These are phyloP conservation scores for Erpetoichthys calabaricus DNA, from an alignment of 2,797 vertebrate species.

Conservation along the genomic window DNA sequence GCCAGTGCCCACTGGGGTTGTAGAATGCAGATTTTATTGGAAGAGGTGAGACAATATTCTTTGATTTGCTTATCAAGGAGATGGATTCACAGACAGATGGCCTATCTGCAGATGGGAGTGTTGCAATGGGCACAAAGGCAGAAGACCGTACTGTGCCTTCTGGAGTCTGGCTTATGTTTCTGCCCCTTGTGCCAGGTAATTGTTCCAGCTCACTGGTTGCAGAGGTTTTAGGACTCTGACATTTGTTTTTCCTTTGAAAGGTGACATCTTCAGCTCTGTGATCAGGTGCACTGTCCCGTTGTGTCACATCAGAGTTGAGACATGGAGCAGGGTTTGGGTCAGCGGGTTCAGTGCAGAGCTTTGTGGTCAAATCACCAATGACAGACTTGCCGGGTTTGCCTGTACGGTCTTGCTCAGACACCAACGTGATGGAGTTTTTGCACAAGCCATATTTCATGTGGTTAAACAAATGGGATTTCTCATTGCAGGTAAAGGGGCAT, in stretches of 20 bases:
- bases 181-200: conserved; percentile 19
- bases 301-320: conserved; percentile 28
- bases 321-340: conserved; percentile 29
- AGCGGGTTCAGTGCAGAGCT: conserved; percentile 27
- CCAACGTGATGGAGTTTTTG: conserved; percentile 87
- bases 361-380: conserved; percentile 32
- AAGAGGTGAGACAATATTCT: conserved; percentile 39
- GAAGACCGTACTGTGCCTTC: conserved; percentile 52
- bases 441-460: conserved; percentile 98
- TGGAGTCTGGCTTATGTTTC: conserved; percentile 24
- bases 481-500: conserved; percentile 95
- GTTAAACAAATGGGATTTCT: conserved; percentile 96
- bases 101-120: conserved; percentile 50
- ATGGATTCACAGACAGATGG: conserved; percentile 29
- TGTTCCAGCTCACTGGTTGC: not conserved
- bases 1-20: conserved; percentile 54
- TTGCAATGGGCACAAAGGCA: conserved; percentile 71
- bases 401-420: conserved; percentile 70
- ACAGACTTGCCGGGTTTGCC: conserved; percentile 53
- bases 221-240: conserved; percentile 23
- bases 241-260: conserved; percentile 24
- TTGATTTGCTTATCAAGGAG: conserved; percentile 18
- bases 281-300: conserved; percentile 27
- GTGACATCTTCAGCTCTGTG: conserved; percentile 37
- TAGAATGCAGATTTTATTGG: conserved; percentile 54